These are phyloP conservation scores for Calcarius lapponicus DNA, from an alignment of 2,797 vertebrate species.

Conservation along the genomic window DNA sequence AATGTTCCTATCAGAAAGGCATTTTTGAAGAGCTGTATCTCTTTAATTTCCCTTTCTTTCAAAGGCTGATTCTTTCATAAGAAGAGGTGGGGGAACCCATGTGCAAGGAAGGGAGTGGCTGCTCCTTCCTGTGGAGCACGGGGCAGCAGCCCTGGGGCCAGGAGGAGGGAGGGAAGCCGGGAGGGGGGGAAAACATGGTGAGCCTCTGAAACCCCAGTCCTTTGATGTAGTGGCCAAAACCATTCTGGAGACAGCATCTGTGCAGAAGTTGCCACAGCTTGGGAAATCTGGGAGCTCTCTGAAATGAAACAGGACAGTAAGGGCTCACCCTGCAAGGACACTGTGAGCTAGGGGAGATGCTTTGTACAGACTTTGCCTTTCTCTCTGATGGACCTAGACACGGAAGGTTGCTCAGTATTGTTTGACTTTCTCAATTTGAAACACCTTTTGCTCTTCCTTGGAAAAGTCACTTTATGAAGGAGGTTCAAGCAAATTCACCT, in stretches of 20 bases:
- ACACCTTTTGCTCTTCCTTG: not conserved
- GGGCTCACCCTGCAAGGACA: not conserved
- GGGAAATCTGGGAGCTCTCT: not conserved
- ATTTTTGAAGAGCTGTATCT: not conserved
- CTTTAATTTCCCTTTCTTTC: not conserved
- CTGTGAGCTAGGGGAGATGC: not conserved
- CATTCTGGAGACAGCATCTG: not conserved
- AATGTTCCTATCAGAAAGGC: not conserved
- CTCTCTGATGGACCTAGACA: not conserved
- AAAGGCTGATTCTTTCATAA: not conserved
- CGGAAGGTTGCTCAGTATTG: not conserved
- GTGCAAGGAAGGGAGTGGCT: not conserved
- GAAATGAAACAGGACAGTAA: not conserved
- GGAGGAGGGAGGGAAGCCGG: fast-evolving
- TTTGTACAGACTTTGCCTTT: not conserved
- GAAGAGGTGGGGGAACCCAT: not conserved
- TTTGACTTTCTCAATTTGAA: not conserved
- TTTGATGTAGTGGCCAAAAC: not conserved
- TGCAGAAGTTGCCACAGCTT: not conserved
- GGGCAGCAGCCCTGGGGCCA: not conserved
- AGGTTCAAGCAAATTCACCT: not conserved
- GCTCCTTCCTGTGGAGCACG: not conserved
- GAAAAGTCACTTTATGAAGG: not conserved
- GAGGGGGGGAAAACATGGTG: fast-evolving
- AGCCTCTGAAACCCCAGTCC: not conserved